A percentile compares a stretch with the other conserved stretches of the same genome.
Conservation (phyloP, 2,888 invertebrate species). For the Zonitis immaculata region DNA sequence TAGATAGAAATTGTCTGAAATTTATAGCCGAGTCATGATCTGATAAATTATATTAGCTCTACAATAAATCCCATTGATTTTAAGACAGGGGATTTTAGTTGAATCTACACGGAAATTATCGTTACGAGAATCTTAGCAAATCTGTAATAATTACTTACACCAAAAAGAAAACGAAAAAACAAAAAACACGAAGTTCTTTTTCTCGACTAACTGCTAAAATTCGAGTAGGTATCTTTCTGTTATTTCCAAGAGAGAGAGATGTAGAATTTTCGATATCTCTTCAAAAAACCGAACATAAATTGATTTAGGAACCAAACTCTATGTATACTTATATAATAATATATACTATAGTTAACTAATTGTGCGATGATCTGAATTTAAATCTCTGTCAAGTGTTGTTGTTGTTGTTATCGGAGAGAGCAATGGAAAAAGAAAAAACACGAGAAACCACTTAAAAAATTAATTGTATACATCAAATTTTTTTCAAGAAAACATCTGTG, state of each 20-base stretch:
- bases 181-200: too few species aligned
- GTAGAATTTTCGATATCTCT: not conserved
- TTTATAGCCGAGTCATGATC: conserved; percentile 1
- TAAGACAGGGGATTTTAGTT: not conserved
- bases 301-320: not conserved
- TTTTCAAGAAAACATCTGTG: not conserved
- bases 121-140: too few species aligned
- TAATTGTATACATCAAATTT: not conserved
- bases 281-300: not conserved
- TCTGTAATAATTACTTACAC: too few species aligned
- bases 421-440: not conserved
- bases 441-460: not conserved
- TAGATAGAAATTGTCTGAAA: not conserved
- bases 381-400: not conserved
- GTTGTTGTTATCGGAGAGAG: not conserved
- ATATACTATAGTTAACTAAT: too few species aligned
- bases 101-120: too few species aligned
- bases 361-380: not conserved
- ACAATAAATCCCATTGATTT: conserved; percentile 1
- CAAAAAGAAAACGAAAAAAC: too few species aligned
- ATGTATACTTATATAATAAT: too few species aligned
- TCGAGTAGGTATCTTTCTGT: conserved; percentile 13
- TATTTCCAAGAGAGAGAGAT: too few species aligned
- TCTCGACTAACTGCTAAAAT: conserved; percentile 4
- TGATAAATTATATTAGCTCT: not conserved